Percentiles rank a stretch among this genome's conserved stretches.
Evolutionary conservation across 2,797 vertebrate genomes (phyloP).

Genomic region (Eulemur mongoz): DNA sequence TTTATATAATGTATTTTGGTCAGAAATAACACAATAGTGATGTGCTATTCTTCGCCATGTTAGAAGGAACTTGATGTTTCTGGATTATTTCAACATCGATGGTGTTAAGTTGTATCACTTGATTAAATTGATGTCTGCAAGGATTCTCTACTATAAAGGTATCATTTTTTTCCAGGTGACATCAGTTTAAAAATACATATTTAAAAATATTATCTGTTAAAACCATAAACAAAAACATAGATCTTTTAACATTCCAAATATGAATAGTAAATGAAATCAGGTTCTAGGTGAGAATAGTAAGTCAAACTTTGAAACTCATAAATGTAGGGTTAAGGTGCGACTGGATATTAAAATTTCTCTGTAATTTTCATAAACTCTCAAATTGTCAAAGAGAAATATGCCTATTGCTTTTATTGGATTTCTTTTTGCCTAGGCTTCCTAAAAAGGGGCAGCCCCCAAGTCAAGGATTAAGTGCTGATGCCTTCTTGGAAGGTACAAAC

Average conservation of each 20-base stretch:
- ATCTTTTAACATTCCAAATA: background rate
- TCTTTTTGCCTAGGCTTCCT: background rate
- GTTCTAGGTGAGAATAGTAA: background rate
- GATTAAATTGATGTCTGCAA: background rate
- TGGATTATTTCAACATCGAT: background rate
- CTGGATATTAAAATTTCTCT: background rate
- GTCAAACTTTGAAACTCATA: background rate
- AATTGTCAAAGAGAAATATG: background rate
- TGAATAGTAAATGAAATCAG: background rate
- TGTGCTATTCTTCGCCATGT: rapidly evolving
- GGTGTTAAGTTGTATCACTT: background rate
- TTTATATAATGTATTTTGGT: background rate
- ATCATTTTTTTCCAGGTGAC: background rate
- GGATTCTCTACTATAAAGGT: background rate
- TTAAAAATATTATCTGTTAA: background rate
- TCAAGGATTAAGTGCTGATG: background rate
- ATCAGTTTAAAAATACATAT: conserved; percentile 10
- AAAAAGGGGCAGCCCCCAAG: background rate
- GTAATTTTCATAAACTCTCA: background rate
- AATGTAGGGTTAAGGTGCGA: background rate
- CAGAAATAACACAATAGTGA: background rate
- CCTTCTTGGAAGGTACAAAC: background rate
- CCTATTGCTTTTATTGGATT: background rate
- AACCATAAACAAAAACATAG: background rate
- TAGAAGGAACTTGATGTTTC: background rate